Conservation (phyloP, 2,113 vertebrate genomes). For the Climacteris rufus region DNA sequence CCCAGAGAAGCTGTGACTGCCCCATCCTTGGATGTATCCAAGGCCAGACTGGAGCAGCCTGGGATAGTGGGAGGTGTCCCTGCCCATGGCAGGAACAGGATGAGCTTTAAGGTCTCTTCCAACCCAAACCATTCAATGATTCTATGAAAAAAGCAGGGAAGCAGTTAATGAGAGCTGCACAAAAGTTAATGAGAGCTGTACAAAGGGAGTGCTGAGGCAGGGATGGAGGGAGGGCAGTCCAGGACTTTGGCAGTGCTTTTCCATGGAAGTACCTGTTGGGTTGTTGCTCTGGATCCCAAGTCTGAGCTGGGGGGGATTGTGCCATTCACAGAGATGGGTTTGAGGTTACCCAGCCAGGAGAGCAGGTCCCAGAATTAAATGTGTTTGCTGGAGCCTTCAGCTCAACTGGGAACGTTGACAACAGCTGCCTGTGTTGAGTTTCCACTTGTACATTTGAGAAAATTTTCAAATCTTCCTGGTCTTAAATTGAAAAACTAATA, state of each 20-base stretch:
- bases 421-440: slow-evolving; percentile 19
- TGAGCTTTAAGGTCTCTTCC: neutral
- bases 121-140: neutral
- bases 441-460: neutral
- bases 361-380: neutral
- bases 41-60: neutral
- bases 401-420: neutral
- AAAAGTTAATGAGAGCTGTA: neutral
- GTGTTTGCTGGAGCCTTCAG: neutral
- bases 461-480: neutral
- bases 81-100: neutral
- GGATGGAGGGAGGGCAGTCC: neutral
- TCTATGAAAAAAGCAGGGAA: neutral
- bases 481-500: neutral
- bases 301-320: neutral
- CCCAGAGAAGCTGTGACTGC: neutral
- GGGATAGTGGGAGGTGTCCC: neutral
- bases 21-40: neutral
- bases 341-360: slow-evolving; percentile 7
- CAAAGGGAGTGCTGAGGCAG: neutral
- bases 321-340: neutral
- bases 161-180: neutral
- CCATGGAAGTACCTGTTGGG: neutral
- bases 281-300: neutral
- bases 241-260: neutral